phyloP scores from a whole-genome alignment of 2,113 vertebrate species.

The Mionectes macconnelli region DNA sequence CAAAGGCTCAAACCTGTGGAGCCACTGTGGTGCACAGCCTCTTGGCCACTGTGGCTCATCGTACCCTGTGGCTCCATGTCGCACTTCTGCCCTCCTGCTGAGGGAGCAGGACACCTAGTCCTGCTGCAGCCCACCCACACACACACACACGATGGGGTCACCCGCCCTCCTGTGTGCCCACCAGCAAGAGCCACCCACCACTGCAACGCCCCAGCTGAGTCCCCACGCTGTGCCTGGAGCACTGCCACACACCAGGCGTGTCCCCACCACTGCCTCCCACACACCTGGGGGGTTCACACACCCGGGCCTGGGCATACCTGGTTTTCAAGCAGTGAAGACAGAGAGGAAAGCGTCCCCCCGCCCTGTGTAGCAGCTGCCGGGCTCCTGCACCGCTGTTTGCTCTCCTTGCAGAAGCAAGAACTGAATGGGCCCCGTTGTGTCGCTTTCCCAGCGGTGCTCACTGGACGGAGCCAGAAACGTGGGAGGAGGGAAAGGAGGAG shows the following conservation, averaged over 20 bases:
- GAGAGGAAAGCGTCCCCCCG: not conserved
- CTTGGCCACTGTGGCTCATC: not conserved
- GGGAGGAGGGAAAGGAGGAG: not conserved
- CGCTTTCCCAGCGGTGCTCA: not conserved
- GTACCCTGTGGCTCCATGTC: fast-evolving
- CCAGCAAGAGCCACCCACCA: not conserved
- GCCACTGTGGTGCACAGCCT: too few species aligned
- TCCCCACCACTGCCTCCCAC: not conserved
- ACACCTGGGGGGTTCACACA: not conserved
- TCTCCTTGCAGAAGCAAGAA: not conserved
- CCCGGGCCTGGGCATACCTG: not conserved
- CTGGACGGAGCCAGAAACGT: not conserved
- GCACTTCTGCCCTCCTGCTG: not conserved
- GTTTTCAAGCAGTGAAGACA: not conserved
- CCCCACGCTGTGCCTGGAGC: not conserved
- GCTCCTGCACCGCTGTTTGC: not conserved
- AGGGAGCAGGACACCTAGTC: not conserved
- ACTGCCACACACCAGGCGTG: fast-evolving
- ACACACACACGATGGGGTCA: not conserved
- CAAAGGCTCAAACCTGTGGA: not conserved
- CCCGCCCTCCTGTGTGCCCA: not conserved
- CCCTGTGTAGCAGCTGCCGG: fast-evolving
- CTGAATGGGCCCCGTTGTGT: conserved; percentile 55
- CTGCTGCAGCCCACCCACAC: not conserved
- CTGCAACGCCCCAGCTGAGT: fast-evolving